phyloP scores from a whole-genome alignment of 2,888 invertebrate species.

The Zygaena filipendulae region DNA sequence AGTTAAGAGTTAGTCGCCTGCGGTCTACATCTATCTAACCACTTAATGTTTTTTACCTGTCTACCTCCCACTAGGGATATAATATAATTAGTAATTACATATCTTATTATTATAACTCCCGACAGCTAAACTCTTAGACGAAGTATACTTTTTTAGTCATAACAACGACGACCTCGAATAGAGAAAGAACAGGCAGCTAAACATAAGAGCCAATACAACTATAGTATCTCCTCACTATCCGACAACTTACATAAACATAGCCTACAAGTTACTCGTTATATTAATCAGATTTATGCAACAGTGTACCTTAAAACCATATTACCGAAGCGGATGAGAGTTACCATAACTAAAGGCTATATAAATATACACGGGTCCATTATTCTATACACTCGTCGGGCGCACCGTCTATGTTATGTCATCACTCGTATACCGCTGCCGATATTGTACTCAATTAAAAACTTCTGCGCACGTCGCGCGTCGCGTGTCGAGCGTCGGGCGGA shows the following conservation, averaged over 20 bases:
- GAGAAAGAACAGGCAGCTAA: slow-evolving; percentile 27
- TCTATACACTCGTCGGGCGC: slow-evolving; percentile 12
- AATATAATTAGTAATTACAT: no score
- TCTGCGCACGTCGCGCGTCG: slow-evolving; percentile 4
- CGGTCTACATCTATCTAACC: slow-evolving; percentile 50
- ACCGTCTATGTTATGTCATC: background rate
- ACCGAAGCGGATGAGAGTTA: slow-evolving; percentile 54
- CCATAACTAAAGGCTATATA: slow-evolving; percentile 33
- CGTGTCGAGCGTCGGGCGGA: slow-evolving; percentile 1
- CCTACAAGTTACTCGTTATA: slow-evolving; percentile 51
- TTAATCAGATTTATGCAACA: slow-evolving; percentile 64
- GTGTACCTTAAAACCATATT: slow-evolving; percentile 54
- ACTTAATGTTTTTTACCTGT: slow-evolving; percentile 30
- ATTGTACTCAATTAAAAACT: slow-evolving; percentile 4
- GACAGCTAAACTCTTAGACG: no score
- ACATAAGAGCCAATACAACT: slow-evolving; percentile 31
- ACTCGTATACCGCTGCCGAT: no score
- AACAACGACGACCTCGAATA: no score
- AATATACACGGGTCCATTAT: background rate
- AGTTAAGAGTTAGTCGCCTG: slow-evolving; percentile 46
- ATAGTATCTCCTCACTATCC: slow-evolving; percentile 41
- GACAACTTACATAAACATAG: slow-evolving; percentile 44
- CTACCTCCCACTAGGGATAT: slow-evolving; percentile 30
- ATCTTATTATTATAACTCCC: slow-evolving; percentile 1
- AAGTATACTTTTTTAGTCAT: no score